Conservation (phyloP, 2,113 vertebrate species). For the Boleophthalmus pectinirostris region DNA sequence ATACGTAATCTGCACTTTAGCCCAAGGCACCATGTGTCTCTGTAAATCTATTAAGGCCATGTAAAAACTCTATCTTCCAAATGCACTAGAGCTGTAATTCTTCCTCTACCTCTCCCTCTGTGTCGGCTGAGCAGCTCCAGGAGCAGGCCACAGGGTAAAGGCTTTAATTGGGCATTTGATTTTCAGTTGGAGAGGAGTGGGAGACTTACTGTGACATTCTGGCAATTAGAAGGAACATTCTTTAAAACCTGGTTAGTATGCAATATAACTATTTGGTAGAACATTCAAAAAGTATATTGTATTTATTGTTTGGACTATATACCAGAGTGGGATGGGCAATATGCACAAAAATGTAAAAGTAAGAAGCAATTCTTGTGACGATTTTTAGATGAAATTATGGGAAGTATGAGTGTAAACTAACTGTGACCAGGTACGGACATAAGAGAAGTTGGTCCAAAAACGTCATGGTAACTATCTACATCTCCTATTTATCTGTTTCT, state of each 20-base stretch:
- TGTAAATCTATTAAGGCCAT: slow-evolving; percentile 34
- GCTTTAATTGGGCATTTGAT: slow-evolving; percentile 46
- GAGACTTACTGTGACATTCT: slow-evolving; percentile 30
- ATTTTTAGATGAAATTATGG: too few relatives aligned
- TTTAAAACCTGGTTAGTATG: not conserved
- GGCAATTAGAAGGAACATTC: slow-evolving; percentile 14
- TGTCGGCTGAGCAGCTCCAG: slow-evolving; percentile 25
- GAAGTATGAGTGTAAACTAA: too few relatives aligned
- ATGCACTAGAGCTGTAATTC: slow-evolving; percentile 21
- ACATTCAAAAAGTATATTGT: too few relatives aligned
- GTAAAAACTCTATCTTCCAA: slow-evolving; percentile 27
- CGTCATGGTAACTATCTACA: too few relatives aligned
- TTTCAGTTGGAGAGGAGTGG: slow-evolving; percentile 21
- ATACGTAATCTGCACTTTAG: slow-evolving; percentile 31
- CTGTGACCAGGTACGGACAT: too few relatives aligned
- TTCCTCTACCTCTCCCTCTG: slow-evolving; percentile 1
- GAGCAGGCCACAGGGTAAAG: slow-evolving; percentile 33
- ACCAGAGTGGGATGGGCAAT: too few relatives aligned
- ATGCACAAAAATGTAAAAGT: too few relatives aligned
- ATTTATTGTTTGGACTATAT: too few relatives aligned
- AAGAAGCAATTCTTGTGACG: too few relatives aligned
- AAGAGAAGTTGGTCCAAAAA: too few relatives aligned
- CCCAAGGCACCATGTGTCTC: slow-evolving; percentile 32
- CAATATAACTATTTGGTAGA: too few relatives aligned
- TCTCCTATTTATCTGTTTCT: too few relatives aligned